Percentiles rank a stretch among this genome's conserved stretches.
Evolutionary conservation across 2,797 vertebrate genomes (phyloP).

Genomic region (Podargus strigoides): DNA sequence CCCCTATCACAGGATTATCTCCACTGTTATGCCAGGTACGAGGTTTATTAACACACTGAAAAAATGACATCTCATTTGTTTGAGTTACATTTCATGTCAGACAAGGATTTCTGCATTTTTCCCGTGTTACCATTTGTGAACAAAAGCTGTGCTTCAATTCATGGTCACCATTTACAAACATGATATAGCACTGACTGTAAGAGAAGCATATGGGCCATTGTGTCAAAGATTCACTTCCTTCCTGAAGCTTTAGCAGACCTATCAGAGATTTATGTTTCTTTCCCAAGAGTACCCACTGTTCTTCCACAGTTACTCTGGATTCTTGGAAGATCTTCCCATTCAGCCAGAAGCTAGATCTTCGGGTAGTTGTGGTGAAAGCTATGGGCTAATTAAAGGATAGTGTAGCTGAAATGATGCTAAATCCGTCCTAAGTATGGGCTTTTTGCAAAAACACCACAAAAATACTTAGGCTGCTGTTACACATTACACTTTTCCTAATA

Average conservation of each 20-base stretch:
- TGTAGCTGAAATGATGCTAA: background rate
- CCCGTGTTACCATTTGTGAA: background rate
- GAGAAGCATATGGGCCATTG: background rate
- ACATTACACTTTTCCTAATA: background rate
- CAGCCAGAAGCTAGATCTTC: background rate
- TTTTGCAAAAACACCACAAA: background rate
- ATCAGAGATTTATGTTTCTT: background rate
- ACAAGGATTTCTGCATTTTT: background rate
- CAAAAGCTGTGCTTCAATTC: background rate
- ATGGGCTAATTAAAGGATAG: background rate
- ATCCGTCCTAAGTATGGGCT: background rate
- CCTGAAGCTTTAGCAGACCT: background rate
- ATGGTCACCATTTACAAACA: background rate
- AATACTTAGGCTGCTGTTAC: background rate
- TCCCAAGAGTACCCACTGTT: background rate
- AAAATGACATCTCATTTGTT: background rate
- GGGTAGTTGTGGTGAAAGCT: conserved; percentile 13
- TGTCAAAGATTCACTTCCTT: background rate
- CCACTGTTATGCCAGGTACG: background rate
- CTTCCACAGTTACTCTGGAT: background rate
- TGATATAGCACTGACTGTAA: background rate
- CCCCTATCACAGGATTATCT: background rate
- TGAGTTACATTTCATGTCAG: background rate
- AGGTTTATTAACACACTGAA: background rate
- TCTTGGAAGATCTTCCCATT: background rate